These are phyloP conservation scores for Sebastiscus tertius DNA, from an alignment of 2,797 vertebrate genomes.

Conservation along the genomic window DNA sequence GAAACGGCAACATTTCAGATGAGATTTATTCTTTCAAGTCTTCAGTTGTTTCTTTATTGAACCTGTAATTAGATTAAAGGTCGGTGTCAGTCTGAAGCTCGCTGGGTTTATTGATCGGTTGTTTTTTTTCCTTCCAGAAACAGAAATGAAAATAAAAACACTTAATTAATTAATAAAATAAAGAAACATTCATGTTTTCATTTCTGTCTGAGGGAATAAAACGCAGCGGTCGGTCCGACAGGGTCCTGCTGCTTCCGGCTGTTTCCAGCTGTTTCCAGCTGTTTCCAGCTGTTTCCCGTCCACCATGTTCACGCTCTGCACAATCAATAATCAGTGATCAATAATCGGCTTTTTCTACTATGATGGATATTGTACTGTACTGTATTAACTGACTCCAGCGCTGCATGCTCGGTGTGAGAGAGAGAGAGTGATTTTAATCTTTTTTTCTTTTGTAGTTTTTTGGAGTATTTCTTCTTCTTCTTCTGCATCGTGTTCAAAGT, in stretches of 20 bases:
- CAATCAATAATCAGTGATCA: conserved; percentile 35
- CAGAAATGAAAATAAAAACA: neutral
- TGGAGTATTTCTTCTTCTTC: conserved; percentile 41
- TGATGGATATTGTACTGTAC: conserved; percentile 58
- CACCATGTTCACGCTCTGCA: neutral
- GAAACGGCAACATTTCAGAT: neutral
- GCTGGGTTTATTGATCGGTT: neutral
- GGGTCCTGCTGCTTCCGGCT: neutral
- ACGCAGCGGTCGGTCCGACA: neutral
- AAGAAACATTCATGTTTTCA: neutral
- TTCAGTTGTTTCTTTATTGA: neutral
- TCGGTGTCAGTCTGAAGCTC: neutral
- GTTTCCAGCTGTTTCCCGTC: conserved; percentile 9
- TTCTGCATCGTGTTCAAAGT: conserved; percentile 64
- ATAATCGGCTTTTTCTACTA: conserved; percentile 51
- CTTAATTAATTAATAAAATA: neutral
- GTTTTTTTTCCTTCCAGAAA: neutral
- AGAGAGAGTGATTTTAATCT: conserved; percentile 24
- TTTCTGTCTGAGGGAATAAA: neutral
- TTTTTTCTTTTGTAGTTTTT: conserved; percentile 52
- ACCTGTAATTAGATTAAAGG: neutral
- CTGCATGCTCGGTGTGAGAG: conserved; percentile 70
- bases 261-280: no score
- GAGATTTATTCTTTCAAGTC: neutral
- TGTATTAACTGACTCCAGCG: conserved; percentile 49